Evolutionary conservation across 2,888 invertebrate species (phyloP), one percentile per base, ranked within the genome.

Genomic region (Entomobrya multifasciata): DNA sequence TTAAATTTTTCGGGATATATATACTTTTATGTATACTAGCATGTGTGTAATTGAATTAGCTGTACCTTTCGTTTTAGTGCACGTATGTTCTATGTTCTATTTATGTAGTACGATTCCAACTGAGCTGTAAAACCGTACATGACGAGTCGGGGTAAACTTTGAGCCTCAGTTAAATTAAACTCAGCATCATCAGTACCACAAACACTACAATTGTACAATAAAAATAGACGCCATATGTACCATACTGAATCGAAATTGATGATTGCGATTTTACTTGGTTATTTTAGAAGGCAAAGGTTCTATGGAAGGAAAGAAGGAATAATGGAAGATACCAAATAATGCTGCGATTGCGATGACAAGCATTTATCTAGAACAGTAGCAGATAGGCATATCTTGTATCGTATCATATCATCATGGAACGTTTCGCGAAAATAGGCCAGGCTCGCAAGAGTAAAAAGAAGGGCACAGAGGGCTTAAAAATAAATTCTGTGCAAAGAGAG

Each of bases 381-480:
- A 67, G 67, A 44, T 10, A 41, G 47, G 25, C 47, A 70, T 70
- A 70, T 70, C 70, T 15, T 25, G 70, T 49, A 47, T 70, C 44
- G 17, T 10, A 47, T 25, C n/a, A 20, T 11, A 36, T 72, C 36
- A 77, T 77, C 72, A 87, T 82, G 78, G 81, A 86, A 81, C 81
- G 70, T 84, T 85, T 88, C 78, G 87, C 87, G 44, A 82, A 89
- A 89, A 87, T 89, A 86, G 89, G 87, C 87, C 88, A 88, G 77
- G 81, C 86, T 82, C 79, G 41, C 49, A 77, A 72, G 62, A 79
- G 85, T 65, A 49, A 78, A 89, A 89, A 89, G 86, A 89, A 87
- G 87, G 86, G 89, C 87, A 87, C 85, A 55, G 17, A 87, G 84
- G 85, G 88, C 87, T 87, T 89, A 89, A 89, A 87, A 89, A 89